These are phyloP conservation scores for Dermolepida albohirtum DNA, from an alignment of 2,888 invertebrate species.

Conservation along the genomic window DNA sequence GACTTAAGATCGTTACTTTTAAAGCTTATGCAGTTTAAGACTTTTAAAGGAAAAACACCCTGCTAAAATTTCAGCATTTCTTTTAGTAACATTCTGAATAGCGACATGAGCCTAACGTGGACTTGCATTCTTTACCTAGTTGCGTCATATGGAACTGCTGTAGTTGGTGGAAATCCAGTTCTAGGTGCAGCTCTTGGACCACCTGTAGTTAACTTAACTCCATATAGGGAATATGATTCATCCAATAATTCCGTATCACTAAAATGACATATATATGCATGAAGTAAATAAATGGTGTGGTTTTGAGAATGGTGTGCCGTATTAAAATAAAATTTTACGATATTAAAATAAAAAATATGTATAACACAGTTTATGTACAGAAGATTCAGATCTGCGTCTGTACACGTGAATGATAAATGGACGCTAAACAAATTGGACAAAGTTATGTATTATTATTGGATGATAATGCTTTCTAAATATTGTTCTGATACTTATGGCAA, in stretches of 20 bases:
- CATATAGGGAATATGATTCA: conserved; percentile 78
- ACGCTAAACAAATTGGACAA: no score
- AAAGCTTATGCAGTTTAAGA: neutral
- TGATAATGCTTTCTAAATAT: no score
- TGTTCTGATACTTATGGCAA: no score
- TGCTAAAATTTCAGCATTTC: conserved; percentile 7
- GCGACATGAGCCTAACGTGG: conserved; percentile 25
- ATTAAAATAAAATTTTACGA: no score
- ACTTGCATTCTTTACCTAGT: conserved; percentile 66
- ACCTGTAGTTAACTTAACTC: conserved; percentile 74
- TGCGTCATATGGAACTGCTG: conserved; percentile 69
- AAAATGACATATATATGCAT: conserved; percentile 46
- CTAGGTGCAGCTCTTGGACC: conserved; percentile 64
- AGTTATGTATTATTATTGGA: no score
- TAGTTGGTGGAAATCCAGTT: conserved; percentile 65
- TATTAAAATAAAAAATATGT: no score
- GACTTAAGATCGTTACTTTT: no score
- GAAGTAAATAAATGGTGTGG: conserved; percentile 27
- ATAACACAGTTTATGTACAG: no score
- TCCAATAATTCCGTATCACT: conserved; percentile 78
- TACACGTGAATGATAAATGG: no score
- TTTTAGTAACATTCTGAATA: conserved; percentile 27
- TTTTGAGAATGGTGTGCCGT: no score
- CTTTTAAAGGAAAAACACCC: neutral
- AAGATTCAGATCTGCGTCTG: no score